A percentile compares a stretch with the other conserved stretches of the same genome.
Evolutionary conservation across 2,797 vertebrate species (phyloP).

Genomic region (Miopithecus talapoin): DNA sequence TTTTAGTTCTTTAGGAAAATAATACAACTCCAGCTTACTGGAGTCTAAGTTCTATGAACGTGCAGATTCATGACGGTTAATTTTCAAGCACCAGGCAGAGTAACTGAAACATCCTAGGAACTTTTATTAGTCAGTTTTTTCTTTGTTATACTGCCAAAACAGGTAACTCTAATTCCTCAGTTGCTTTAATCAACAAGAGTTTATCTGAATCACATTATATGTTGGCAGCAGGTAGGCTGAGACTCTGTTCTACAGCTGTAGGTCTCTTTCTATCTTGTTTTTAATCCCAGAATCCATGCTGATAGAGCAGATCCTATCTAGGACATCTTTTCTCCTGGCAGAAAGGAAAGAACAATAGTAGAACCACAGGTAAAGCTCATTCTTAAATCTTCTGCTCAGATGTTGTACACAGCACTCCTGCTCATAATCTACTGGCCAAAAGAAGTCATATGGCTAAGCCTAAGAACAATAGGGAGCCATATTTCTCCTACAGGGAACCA

Average conservation of each 20-base stretch:
- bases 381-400: background rate
- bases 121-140: background rate
- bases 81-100: background rate
- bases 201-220: background rate
- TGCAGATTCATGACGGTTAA: background rate
- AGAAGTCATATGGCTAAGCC: background rate
- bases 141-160: background rate
- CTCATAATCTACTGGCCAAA: background rate
- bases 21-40: background rate
- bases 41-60: background rate
- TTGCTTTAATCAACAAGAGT: background rate
- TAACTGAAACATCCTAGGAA: background rate
- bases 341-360: background rate
- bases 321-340: background rate
- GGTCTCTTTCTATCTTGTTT: background rate
- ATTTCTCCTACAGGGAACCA: background rate
- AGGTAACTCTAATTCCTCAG: background rate
- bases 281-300: background rate
- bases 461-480: background rate
- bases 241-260: background rate
- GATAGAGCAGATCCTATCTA: background rate
- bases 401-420: background rate
- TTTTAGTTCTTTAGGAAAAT: constrained; percentile 4
- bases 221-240: background rate
- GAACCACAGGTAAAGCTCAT: background rate